Evolutionary conservation across 2,797 vertebrate species (phyloP).

Genomic region (Ispidina picta): DNA sequence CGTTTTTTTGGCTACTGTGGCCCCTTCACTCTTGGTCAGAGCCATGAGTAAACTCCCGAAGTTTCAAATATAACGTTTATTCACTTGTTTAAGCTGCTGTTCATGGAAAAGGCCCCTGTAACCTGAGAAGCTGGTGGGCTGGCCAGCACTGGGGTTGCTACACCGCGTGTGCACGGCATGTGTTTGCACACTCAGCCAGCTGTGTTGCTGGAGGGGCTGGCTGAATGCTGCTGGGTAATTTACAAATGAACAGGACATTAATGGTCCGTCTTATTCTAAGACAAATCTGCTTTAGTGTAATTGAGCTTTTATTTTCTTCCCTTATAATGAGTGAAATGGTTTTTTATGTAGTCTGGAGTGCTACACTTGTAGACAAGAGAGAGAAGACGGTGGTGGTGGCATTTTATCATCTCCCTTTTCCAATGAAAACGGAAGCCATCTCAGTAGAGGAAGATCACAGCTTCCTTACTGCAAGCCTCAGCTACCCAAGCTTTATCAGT

Average conservation of each 20-base stretch:
- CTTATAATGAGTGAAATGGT: not conserved
- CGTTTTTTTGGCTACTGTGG: not conserved
- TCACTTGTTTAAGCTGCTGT: conserved; percentile 52
- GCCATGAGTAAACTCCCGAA: not conserved
- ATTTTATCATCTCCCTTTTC: not conserved
- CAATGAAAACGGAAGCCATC: not conserved
- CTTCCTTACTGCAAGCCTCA: not conserved
- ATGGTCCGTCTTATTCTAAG: not conserved
- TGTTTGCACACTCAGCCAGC: not conserved
- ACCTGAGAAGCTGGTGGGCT: conserved; percentile 59
- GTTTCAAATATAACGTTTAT: not conserved
- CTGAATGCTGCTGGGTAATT: not conserved
- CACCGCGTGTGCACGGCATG: not conserved
- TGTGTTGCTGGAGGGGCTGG: fast-evolving
- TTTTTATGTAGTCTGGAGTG: not conserved
- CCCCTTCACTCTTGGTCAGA: not conserved
- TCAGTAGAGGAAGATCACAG: not conserved
- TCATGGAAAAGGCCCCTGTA: conserved; percentile 8
- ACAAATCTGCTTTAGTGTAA: not conserved
- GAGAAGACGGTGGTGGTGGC: not conserved
- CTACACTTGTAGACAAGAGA: not conserved
- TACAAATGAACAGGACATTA: not conserved
- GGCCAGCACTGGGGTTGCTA: not conserved
- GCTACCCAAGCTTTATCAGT: not conserved
- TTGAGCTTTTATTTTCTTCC: fast-evolving